Evolutionary conservation across 1,140 invertebrate species (phyloP), one percentile per base, ranked within the genome.

Genomic region (Drosophila pseudoobscura): DNA sequence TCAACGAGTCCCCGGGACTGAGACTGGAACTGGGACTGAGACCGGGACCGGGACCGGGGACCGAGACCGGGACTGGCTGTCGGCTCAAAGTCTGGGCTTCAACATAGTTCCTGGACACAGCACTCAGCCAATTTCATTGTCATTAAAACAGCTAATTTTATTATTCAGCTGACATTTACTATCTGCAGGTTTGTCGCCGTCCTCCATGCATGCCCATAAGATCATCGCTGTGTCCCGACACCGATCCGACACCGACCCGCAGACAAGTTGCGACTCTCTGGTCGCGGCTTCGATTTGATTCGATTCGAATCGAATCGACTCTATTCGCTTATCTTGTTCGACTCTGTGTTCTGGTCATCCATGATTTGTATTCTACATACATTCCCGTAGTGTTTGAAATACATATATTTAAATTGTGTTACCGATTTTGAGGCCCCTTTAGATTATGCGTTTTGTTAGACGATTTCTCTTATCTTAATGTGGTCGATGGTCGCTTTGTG

Each of bases 401-500:
- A 73, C 71, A 88, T 83, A 73, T 73, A 88, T 88, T 88, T 83
- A 88, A 89, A 89, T 85, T 78, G 78, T 89, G 69, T 89, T 85
- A 89, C 80, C 80, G 66, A 88, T 84, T 89, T 79, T 73, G 63
- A 78, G 71, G 66, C 64, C 22, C 47, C 70, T 59, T 47, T 70
- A 90, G 89, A 90, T 90, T 90, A 90, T 90, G 89, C 84, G 89
- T 90, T 90, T 90, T 90, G 89, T 90, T 75, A 90, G 78, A 87
- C 73, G 80, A 89, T 90, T 85, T 79, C 70, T 75, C 80, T 90
- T 90, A 90, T 90, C 89, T 90, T 89, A 85, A 90, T 89, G 89
- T 72, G 58, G 26, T 45, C 43, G 43, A 45, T 58, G 53, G 35
- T 29, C 6, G 29, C 24, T 26, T 26, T 4, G 29, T 29, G 29